Conservation (phyloP, 2,888 invertebrate species). For the Trissolcus brochymenae region DNA sequence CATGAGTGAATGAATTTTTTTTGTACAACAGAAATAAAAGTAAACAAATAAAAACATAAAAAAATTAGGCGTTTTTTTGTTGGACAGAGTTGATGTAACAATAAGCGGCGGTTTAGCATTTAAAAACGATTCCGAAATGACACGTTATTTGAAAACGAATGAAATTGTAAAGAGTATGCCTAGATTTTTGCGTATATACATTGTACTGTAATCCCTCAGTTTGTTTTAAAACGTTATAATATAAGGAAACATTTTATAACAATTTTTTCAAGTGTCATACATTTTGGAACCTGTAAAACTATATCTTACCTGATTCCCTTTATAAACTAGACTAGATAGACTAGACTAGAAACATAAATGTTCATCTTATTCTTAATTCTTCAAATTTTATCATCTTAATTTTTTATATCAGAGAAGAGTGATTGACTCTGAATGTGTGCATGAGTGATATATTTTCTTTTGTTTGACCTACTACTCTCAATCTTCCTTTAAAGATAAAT, state of each 20-base stretch:
- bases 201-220: slow-evolving; percentile 73
- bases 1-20: background rate
- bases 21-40: background rate
- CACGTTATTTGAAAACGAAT: slow-evolving; percentile 54
- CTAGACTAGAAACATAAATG: background rate
- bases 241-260: slow-evolving; percentile 76
- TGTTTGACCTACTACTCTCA: background rate
- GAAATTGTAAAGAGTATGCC: slow-evolving; percentile 72
- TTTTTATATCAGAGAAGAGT: background rate
- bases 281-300: slow-evolving; percentile 17
- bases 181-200: slow-evolving; percentile 71
- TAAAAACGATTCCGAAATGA: slow-evolving; percentile 36
- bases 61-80: background rate
- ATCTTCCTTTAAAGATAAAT: slow-evolving; percentile 2
- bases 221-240: slow-evolving; percentile 74
- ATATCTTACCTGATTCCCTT: slow-evolving; percentile 1
- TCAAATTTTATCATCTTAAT: no score
- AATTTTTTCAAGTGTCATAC: slow-evolving; percentile 39
- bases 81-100: slow-evolving; percentile 56
- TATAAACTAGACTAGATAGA: background rate
- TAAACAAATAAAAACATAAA: background rate
- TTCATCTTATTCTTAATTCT: background rate
- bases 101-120: slow-evolving; percentile 16
- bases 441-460: slow-evolving; percentile 1
- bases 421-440: no score